Evolutionary conservation across 1,140 invertebrate genomes (phyloP).

Genomic region (Coenobita brevimanus): DNA sequence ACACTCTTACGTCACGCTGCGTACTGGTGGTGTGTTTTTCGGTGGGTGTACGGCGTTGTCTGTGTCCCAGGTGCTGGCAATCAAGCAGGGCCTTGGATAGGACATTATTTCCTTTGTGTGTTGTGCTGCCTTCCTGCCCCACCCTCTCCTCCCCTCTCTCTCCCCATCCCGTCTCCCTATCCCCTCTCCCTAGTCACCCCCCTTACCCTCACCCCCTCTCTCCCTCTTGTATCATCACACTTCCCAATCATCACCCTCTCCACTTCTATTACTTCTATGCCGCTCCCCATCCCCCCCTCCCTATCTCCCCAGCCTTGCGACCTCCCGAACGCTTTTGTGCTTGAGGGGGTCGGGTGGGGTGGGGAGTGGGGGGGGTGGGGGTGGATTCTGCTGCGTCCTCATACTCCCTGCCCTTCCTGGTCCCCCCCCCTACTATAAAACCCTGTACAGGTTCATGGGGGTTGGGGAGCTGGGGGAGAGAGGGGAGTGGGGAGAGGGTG

Average conservation of each 20-base stretch:
- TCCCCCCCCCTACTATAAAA: not conserved
- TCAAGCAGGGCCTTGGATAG: not conserved
- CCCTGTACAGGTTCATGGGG: too few relatives aligned
- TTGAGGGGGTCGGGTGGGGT: not conserved
- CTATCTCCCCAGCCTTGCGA: constrained; percentile 24
- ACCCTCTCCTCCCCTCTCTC: too few relatives aligned
- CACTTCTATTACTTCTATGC: not conserved
- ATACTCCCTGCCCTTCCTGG: not conserved
- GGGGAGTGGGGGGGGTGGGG: not conserved
- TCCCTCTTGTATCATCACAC: not conserved
- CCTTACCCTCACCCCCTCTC: not conserved
- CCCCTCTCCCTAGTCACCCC: not conserved
- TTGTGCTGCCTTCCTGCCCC: too few relatives aligned
- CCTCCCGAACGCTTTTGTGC: constrained; percentile 2
- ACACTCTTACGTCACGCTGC: constrained; percentile 48
- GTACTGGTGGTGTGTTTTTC: not conserved
- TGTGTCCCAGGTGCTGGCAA: not conserved
- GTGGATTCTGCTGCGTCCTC: not conserved
- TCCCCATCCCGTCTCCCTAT: too few relatives aligned
- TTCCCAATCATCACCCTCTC: not conserved
- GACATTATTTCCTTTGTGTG: too few relatives aligned
- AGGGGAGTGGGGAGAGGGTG: too few relatives aligned
- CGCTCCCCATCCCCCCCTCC: not conserved
- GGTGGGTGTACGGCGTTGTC: not conserved
- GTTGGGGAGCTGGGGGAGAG: too few relatives aligned